A percentile compares a stretch with the other conserved stretches of the same genome.
These are phyloP conservation scores for Deilephila elpenor DNA, from an alignment of 2,888 invertebrate genomes.

Conservation along the genomic window DNA sequence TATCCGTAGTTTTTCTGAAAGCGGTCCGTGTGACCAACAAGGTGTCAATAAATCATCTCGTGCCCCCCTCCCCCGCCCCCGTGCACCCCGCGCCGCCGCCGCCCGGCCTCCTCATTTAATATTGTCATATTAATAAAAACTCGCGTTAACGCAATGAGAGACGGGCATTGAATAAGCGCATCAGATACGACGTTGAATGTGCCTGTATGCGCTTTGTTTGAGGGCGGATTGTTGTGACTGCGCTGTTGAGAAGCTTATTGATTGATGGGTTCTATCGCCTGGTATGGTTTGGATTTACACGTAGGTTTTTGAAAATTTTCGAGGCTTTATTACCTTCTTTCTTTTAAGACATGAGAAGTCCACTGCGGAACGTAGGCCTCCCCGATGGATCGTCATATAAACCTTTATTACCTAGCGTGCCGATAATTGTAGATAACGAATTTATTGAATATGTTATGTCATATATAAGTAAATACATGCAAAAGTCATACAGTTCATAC, in stretches of 20 bases:
- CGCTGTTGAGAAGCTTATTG: background rate
- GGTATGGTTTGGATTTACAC: background rate
- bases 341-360: too few species aligned
- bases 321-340: background rate
- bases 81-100: slow-evolving; percentile 52
- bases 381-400: too few species aligned
- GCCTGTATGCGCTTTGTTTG: slow-evolving; percentile 19
- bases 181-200: slow-evolving; percentile 32
- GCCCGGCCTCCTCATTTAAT: slow-evolving; percentile 74
- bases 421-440: too few species aligned
- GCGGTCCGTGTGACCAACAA: slow-evolving; percentile 53
- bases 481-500: too few species aligned
- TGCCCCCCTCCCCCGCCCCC: slow-evolving; percentile 30
- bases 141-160: slow-evolving; percentile 62
- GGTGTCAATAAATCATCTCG: slow-evolving; percentile 71
- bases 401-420: too few species aligned
- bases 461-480: too few species aligned
- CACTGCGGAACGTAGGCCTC: too few species aligned
- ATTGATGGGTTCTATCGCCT: slow-evolving; percentile 14
- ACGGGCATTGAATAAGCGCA: slow-evolving; percentile 35
- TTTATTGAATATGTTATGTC: too few species aligned
- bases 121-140: slow-evolving; percentile 79
- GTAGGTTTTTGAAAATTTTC: background rate
- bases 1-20: slow-evolving; percentile 40
- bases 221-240: slow-evolving; percentile 20